These are phyloP conservation scores for Phalloptychus januarius DNA, from an alignment of 2,797 vertebrate species.

Conservation along the genomic window DNA sequence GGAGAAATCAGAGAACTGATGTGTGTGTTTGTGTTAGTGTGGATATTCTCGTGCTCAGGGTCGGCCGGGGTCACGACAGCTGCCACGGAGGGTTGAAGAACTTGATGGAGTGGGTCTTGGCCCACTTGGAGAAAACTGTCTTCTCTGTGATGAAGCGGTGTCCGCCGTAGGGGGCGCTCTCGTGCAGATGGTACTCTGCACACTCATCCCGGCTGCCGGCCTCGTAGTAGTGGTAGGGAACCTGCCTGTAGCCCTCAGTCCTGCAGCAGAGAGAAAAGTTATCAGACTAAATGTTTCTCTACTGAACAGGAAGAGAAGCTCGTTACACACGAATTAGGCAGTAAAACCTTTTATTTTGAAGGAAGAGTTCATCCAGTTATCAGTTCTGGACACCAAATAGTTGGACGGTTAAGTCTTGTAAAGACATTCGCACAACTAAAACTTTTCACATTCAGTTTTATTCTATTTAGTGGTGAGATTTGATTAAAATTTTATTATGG, in stretches of 20 bases:
- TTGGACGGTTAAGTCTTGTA: neutral
- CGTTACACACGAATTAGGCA: neutral
- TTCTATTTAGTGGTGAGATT: too few relatives aligned
- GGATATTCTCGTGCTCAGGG: neutral
- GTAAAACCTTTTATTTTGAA: neutral
- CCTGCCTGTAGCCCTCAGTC: conserved; percentile 89
- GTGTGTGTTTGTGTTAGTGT: neutral
- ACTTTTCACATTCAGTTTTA: too few relatives aligned
- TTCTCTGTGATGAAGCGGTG: conserved; percentile 99
- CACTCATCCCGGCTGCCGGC: conserved; percentile 91
- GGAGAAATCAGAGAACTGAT: conserved; percentile 11
- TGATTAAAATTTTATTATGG: too few relatives aligned
- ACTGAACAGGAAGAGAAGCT: neutral
- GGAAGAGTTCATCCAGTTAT: neutral
- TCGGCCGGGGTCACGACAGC: conserved; percentile 84
- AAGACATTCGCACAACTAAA: neutral
- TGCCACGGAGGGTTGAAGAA: conserved; percentile 95
- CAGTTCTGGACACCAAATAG: neutral
- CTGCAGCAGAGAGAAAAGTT: conserved; percentile 63
- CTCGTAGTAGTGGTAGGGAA: conserved; percentile 98
- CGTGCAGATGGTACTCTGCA: conserved; percentile 93
- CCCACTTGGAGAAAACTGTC: conserved; percentile 95
- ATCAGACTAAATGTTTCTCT: neutral
- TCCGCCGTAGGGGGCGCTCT: conserved; percentile 94
- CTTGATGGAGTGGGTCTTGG: conserved; percentile 90